Evolutionary conservation across 2,113 vertebrate genomes (phyloP).

Genomic region (Aegithalos caudatus): DNA sequence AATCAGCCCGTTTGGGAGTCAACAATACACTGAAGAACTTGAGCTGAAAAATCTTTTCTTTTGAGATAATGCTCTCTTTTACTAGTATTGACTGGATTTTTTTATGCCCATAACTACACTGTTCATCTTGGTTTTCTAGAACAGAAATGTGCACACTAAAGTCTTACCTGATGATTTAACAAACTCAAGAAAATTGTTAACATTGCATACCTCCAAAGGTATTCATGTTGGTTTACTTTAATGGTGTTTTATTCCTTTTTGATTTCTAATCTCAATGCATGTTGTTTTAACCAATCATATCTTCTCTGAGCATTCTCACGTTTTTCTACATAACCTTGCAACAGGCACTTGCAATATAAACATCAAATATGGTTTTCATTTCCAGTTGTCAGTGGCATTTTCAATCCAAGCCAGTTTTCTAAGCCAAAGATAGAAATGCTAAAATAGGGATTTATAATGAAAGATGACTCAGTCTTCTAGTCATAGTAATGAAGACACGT

Average conservation of each 20-base stretch:
- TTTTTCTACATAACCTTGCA: neutral
- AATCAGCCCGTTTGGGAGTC: neutral
- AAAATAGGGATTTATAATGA: neutral
- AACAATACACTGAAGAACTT: neutral
- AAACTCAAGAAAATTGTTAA: neutral
- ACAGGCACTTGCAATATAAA: neutral
- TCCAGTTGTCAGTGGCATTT: neutral
- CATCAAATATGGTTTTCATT: constrained; percentile 28
- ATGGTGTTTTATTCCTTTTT: neutral
- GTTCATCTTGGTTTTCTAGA: neutral
- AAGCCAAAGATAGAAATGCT: constrained; percentile 2
- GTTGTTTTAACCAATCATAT: neutral
- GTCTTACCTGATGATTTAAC: neutral
- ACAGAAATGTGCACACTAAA: neutral
- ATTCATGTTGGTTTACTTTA: neutral
- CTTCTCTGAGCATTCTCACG: neutral
- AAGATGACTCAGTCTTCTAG: neutral
- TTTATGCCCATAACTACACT: neutral
- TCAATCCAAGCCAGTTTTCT: constrained; percentile 4
- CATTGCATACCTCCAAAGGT: neutral
- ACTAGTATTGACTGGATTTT: neutral
- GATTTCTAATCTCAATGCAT: neutral
- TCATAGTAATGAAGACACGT: neutral
- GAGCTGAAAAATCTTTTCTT: neutral
- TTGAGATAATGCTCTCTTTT: neutral